Evolutionary conservation across 2,888 invertebrate species (phyloP).

Genomic region (Julus scanicus): DNA sequence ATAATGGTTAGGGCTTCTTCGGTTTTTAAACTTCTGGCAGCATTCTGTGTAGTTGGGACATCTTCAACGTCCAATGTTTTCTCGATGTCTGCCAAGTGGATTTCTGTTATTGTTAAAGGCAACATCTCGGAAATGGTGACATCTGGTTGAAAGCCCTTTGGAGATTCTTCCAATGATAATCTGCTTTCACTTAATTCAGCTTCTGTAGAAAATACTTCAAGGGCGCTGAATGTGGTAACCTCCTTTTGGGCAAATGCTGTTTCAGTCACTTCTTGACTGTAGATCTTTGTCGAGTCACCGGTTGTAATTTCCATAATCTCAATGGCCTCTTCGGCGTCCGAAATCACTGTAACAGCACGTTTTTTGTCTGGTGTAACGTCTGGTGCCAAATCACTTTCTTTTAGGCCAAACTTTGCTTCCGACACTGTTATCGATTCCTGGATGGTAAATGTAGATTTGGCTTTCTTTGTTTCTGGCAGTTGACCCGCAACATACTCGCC

Average conservation of each 20-base stretch:
- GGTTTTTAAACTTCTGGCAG: constrained; percentile 51
- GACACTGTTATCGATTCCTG: constrained; percentile 50
- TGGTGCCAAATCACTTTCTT: constrained; percentile 47
- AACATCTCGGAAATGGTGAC: background rate
- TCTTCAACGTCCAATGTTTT: constrained; percentile 48
- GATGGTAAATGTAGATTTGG: constrained; percentile 30
- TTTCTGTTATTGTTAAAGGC: constrained; percentile 40
- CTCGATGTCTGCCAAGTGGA: background rate
- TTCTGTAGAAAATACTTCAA: constrained; percentile 50
- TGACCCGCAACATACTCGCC: constrained; percentile 53
- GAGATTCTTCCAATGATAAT: constrained; percentile 25
- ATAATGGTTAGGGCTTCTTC: constrained; percentile 57
- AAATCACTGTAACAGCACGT: background rate
- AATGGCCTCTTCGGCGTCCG: constrained; percentile 47
- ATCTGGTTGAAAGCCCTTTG: constrained; percentile 10
- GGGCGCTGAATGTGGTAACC: background rate
- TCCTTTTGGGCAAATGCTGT: constrained; percentile 15
- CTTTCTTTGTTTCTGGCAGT: constrained; percentile 55
- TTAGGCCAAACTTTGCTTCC: constrained; percentile 30
- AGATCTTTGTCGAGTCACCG: constrained; percentile 47
- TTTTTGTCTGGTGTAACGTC: constrained; percentile 46
- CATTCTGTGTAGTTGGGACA: constrained; percentile 49
- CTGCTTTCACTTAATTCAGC: constrained; percentile 45
- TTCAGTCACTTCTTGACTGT: background rate
- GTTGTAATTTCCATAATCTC: constrained; percentile 40